Evolutionary conservation across 2,113 vertebrate species (phyloP), one percentile per base, ranked within the genome.

Genomic region (Hiodon alosoides): DNA sequence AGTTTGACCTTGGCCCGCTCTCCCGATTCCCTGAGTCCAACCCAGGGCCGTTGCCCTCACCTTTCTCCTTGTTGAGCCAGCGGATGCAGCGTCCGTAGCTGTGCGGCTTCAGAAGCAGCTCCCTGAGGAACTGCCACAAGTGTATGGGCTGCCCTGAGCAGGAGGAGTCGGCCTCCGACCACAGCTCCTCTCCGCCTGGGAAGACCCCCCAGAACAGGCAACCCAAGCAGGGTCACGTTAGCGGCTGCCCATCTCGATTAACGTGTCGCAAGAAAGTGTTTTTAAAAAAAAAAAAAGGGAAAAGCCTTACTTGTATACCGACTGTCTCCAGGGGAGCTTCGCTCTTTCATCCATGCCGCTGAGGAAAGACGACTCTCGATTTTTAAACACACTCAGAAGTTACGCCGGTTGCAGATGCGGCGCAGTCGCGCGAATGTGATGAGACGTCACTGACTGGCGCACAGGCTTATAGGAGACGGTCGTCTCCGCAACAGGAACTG

Each of bases 51-150:
- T 57, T 46, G 2, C 46, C 7, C 83, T 84, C 77, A 95, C 96
- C 96, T 85, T 96, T 96, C 74, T 98, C 96, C 82, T 96, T 95
- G 88, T 97, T 95, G 79, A 97, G 91, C 95, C 95, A 98, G 84
- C 95, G 92, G 85, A 96, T 96, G 89, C 90, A 94, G 83, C 92
- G 92, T 14, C 94, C 94, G 10, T 96, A 95, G 87, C 87, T 94
- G 76, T 95, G 93, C 0, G 94, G 94, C 60, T 96, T 96, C 75
- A 95, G 91, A 78, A 98, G 90, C 80, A 98, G 91, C 86, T 97
- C 95, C 47, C 90, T 90, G 77, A 98, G 92, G 85, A 98, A 98
- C 85, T 98, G 96, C 96, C 96, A 97, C 59, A 98, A 90, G 85
- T 97, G 96, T 80, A 98, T 97, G 80, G 96, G 95, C 82, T 97